Evolutionary conservation across 2,797 vertebrate species (phyloP).

Genomic region (Falco concolor): DNA sequence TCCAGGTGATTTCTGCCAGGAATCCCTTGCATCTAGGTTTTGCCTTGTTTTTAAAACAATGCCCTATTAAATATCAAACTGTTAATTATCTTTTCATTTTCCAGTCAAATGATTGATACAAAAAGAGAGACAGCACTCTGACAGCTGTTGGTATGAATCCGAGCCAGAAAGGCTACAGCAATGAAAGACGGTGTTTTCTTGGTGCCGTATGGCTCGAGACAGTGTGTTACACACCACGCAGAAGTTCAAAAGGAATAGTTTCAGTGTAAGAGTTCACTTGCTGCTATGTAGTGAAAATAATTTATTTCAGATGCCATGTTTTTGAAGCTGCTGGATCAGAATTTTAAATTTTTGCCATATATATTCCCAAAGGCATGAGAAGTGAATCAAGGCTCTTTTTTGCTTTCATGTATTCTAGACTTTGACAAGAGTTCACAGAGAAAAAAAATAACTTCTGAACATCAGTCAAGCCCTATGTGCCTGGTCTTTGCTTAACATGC

Average conservation of each 20-base stretch:
- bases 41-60: neutral
- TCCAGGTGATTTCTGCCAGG: conserved; percentile 26
- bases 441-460: conserved; percentile 41
- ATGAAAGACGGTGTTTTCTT: neutral
- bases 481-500: conserved; percentile 43
- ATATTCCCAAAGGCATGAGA: conserved; percentile 34
- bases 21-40: neutral
- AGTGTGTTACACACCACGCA: neutral
- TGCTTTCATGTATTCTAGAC: conserved; percentile 66
- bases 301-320: conserved; percentile 57
- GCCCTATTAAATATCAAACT: neutral
- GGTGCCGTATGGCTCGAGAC: neutral
- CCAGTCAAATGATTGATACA: neutral
- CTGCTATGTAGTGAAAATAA: conserved; percentile 60
- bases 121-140: neutral
- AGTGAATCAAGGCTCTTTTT: conserved; percentile 66
- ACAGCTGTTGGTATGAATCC: neutral
- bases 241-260: conserved; percentile 64
- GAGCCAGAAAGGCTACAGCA: neutral
- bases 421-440: conserved; percentile 62
- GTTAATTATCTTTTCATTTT: neutral
- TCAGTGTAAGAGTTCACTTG: conserved; percentile 38
- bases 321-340: conserved; percentile 68
- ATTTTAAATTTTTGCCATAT: conserved; percentile 71
- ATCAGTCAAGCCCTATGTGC: conserved; percentile 48